Base-by-base conservation (phyloP, 1,140 invertebrate species). In the Bemisia tabaci region DNA sequence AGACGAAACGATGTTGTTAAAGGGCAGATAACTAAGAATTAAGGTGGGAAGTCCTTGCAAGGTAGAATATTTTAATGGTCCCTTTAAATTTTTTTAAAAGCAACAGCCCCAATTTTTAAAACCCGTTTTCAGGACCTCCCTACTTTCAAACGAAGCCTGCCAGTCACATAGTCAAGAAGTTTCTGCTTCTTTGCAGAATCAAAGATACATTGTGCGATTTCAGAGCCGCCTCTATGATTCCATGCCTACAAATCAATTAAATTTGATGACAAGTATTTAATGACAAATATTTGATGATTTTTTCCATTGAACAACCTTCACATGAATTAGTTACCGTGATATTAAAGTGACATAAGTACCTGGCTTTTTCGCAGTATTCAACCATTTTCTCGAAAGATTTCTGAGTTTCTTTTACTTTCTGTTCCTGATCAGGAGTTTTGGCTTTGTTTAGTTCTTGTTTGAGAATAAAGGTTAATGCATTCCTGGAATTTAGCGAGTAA, bases 391-490 rank as follows among this genome's bases (percentile, higher is more conserved):
- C 83, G 73, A 91, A 93, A 65, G 84, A 84, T 65, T 87, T 85
- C 62, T 86, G 81, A 0, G 85, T 81, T 61, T 79, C 79, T 75
- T 86, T 82, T 11, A 82, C 81, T 65, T 83, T 79, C 26, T 82
- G 76, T 71, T 82, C 79, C 72, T 82, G 77, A 70, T 80, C 72
- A 68, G 79, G 76, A 2, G 79, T 81, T 71, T 83, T 82, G 1
- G 79, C 81, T 70, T 79, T 83, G 12, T 73, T 82, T 59, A 82
- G 76, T 71, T 92, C 91, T 67, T 82, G 80, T 71, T 85, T 84
- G 0, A 95, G 78, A 33, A 94, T 80, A 75, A 90, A 95, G 26
- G 85, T 83, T n/a, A 94, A 84, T 1, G 89, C 84, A 72, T 89
- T 85, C 27, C 87, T 82, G 75, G 94, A 90, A 60, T 82, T 79